phyloP scores from a whole-genome alignment of 2,797 vertebrate species.

The Urosaurus nigricauda region DNA sequence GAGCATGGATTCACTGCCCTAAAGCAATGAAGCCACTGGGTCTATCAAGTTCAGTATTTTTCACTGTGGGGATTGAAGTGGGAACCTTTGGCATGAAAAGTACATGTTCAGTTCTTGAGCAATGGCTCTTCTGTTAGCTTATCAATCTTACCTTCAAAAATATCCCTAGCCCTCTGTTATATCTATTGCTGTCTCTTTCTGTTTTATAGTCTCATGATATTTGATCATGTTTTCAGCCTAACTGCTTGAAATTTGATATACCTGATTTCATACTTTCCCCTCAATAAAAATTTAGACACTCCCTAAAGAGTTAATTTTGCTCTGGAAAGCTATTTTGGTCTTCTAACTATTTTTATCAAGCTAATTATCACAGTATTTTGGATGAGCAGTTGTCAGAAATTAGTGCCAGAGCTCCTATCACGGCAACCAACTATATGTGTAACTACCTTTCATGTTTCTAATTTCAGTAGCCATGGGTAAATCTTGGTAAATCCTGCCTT shows the following conservation, averaged over 20 bases:
- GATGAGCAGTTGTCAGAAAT: constrained; percentile 6
- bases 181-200: not conserved
- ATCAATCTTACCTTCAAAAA: not conserved
- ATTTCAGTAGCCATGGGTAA: constrained; percentile 9
- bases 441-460: constrained; percentile 18
- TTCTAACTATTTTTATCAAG: constrained; percentile 11
- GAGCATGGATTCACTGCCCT: too few relatives aligned
- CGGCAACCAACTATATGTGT: not conserved
- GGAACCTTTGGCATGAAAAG: not conserved
- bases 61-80: too few relatives aligned
- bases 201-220: not conserved
- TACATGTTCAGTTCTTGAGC: not conserved
- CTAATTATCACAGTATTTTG: constrained; percentile 30
- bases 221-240: constrained; percentile 34
- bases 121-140: not conserved
- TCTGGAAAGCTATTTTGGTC: not conserved
- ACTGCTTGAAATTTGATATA: constrained; percentile 32
- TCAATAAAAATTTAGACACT: not conserved
- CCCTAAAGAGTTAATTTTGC: not conserved
- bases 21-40: too few relatives aligned
- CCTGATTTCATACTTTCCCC: not conserved
- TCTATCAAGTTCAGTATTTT: too few relatives aligned
- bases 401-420: not conserved
- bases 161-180: not conserved
- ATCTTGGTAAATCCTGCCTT: not conserved